Percentiles rank a stretch among this genome's conserved stretches.
Conservation (phyloP, 2,888 invertebrate genomes). For the Eristalis tenax region DNA sequence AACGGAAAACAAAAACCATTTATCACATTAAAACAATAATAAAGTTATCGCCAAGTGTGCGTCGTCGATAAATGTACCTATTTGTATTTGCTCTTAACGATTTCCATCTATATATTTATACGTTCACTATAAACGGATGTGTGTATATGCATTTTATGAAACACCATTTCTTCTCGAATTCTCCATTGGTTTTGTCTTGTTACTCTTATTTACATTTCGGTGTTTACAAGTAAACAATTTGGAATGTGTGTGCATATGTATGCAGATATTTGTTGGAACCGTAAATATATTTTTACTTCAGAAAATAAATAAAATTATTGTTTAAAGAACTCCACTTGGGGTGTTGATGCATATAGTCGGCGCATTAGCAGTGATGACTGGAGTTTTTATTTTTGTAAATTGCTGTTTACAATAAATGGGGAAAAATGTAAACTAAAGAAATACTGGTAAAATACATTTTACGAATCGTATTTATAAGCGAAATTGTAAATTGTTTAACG, state of each 20-base stretch:
- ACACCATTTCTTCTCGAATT: constrained; percentile 35
- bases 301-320: constrained; percentile 51
- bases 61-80: constrained; percentile 7
- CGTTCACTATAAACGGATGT: neutral
- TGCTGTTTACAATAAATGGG: constrained; percentile 10
- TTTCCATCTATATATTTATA: constrained; percentile 32
- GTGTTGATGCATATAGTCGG: constrained; percentile 21
- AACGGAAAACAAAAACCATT: neutral
- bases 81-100: constrained; percentile 52
- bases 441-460: neutral
- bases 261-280: constrained; percentile 50
- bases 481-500: too few relatives aligned
- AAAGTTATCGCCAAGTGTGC: neutral
- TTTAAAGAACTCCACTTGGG: constrained; percentile 42
- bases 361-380: neutral
- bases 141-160: neutral
- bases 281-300: constrained; percentile 52
- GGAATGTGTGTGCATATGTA: constrained; percentile 45
- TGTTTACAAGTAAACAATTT: constrained; percentile 58
- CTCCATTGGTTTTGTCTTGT: constrained; percentile 38
- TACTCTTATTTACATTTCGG: constrained; percentile 47
- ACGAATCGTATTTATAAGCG: neutral
- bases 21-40: neutral
- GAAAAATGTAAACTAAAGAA: constrained; percentile 24
- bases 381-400: constrained; percentile 23